Percentiles rank a stretch among this genome's conserved stretches.
These are phyloP conservation scores for Chelonoidis abingdonii DNA, from an alignment of 2,113 vertebrate genomes.

Conservation along the genomic window DNA sequence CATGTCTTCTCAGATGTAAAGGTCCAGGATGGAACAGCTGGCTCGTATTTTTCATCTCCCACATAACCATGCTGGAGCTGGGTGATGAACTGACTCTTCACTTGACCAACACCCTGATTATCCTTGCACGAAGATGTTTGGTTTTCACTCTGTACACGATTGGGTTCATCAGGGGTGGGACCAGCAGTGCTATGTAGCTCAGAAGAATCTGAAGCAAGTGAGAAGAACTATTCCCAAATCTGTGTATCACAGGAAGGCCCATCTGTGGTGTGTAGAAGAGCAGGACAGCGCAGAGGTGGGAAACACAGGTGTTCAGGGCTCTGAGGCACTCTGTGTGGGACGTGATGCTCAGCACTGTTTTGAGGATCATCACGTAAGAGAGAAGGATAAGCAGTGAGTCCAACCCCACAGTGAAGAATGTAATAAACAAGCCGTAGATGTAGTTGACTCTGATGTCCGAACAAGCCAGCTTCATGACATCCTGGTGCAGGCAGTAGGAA, in stretches of 20 bases:
- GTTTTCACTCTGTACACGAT: conserved; percentile 56
- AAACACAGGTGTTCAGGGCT: neutral
- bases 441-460: neutral
- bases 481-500: neutral
- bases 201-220: neutral
- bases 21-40: no score
- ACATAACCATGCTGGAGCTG: no score
- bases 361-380: neutral
- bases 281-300: neutral
- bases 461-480: neutral
- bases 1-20: no score
- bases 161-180: conserved; percentile 44
- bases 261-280: neutral
- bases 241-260: neutral
- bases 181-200: conserved; percentile 32
- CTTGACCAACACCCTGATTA: neutral
- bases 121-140: conserved; percentile 35
- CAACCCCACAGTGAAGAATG: neutral
- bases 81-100: neutral
- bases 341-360: neutral
- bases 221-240: neutral
- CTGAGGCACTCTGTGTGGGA: neutral
- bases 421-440: neutral
- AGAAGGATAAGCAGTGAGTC: neutral
- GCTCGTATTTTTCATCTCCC: no score